Evolutionary conservation across 2,113 vertebrate species (phyloP).

Genomic region (Nannospalax galili): DNA sequence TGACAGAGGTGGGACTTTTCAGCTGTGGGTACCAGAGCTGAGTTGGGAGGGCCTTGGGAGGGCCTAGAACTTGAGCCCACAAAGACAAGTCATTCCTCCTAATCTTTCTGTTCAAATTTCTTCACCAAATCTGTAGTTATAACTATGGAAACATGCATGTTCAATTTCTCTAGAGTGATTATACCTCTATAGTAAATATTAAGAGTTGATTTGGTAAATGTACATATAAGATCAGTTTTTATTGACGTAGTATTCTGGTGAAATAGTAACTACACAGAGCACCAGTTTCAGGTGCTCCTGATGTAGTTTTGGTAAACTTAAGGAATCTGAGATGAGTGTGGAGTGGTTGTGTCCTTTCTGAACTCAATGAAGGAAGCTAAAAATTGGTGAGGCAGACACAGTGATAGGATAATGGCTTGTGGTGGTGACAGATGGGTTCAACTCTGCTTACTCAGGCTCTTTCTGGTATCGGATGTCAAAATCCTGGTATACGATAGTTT

Average conservation of each 20-base stretch:
- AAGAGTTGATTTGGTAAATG: background rate
- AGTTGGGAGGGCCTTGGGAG: background rate
- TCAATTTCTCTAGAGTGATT: background rate
- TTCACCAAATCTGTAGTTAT: background rate
- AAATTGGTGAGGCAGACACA: background rate
- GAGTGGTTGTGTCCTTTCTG: background rate
- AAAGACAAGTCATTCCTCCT: background rate
- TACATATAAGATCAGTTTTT: background rate
- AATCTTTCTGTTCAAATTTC: background rate
- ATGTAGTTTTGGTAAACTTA: background rate
- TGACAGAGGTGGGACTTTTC: too few relatives aligned
- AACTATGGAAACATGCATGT: background rate
- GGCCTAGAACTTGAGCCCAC: background rate
- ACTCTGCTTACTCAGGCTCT: background rate
- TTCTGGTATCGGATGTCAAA: background rate
- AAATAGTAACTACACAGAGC: background rate
- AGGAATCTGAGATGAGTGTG: background rate
- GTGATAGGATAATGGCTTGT: background rate
- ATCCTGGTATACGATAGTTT: background rate
- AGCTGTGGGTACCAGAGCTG: background rate
- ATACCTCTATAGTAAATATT: background rate
- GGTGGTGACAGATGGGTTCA: background rate
- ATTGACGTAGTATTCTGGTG: background rate
- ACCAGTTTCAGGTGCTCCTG: background rate
- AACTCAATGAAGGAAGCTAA: background rate